Conservation (phyloP, 2,797 vertebrate species). For the Lepus oiostolus region DNA sequence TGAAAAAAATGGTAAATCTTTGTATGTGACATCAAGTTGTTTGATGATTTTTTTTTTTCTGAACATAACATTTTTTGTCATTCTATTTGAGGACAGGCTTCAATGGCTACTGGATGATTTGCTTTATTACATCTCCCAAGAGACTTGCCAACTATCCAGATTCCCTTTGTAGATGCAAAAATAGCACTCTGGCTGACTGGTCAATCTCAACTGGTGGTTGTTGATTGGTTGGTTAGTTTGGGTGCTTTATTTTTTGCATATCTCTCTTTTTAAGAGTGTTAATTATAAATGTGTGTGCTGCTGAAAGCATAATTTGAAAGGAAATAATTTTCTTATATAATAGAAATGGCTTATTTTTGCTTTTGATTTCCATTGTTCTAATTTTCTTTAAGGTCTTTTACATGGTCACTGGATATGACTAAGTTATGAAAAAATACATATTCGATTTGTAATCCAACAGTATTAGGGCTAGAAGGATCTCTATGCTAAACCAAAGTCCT, state of each 20-base stretch:
- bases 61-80: neutral
- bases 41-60: neutral
- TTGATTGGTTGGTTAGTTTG: neutral
- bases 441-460: neutral
- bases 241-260: neutral
- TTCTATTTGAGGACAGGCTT: neutral
- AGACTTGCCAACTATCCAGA: neutral
- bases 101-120: neutral
- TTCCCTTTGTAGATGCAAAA: neutral
- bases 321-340: neutral
- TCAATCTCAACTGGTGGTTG: neutral
- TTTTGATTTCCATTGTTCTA: neutral
- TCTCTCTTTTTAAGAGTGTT: neutral
- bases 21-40: neutral
- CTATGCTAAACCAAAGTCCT: neutral
- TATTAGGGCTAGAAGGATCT: neutral
- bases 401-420: neutral
- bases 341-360: neutral
- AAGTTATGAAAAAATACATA: neutral
- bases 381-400: neutral
- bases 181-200: neutral
- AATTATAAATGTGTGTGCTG: neutral
- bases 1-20: neutral
- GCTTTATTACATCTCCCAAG: neutral
- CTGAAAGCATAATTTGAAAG: neutral